These are phyloP conservation scores for Megalopta genalis DNA, from an alignment of 1,140 invertebrate species.

Conservation along the genomic window DNA sequence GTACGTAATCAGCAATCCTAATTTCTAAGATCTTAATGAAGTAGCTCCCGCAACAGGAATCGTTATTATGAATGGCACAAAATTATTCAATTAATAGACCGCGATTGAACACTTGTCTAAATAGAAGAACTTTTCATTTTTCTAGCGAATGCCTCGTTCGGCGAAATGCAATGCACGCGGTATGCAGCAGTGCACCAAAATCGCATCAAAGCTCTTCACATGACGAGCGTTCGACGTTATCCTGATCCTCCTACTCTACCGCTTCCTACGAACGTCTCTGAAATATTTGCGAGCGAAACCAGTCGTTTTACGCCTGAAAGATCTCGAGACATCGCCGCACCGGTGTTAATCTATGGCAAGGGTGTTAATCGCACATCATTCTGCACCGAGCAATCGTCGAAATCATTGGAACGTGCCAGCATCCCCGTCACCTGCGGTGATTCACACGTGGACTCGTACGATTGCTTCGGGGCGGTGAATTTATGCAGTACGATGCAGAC, in stretches of 20 bases:
- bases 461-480: constrained; percentile 84
- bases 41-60: too few relatives aligned
- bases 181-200: constrained; percentile 9
- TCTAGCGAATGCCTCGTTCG: constrained; percentile 3
- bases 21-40: too few relatives aligned
- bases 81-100: too few relatives aligned
- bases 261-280: constrained; percentile 77
- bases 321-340: constrained; percentile 82
- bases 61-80: too few relatives aligned
- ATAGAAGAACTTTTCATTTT: constrained; percentile 10
- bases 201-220: constrained; percentile 58
- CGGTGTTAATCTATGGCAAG: constrained; percentile 78
- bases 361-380: constrained; percentile 5
- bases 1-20: too few relatives aligned
- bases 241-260: constrained; percentile 72
- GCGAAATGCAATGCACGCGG: constrained; percentile 34
- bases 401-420: background rate
- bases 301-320: constrained; percentile 83
- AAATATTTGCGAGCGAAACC: constrained; percentile 78
- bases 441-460: constrained; percentile 84
- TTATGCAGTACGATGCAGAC: constrained; percentile 87
- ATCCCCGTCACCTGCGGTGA: constrained; percentile 70
- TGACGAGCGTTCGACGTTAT: constrained; percentile 64
- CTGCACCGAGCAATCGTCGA: background rate
- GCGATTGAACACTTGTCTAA: background rate